A percentile compares a stretch with the other conserved stretches of the same genome.
Evolutionary conservation across 1,140 invertebrate species (phyloP).

Genomic region (Grapholita molesta): DNA sequence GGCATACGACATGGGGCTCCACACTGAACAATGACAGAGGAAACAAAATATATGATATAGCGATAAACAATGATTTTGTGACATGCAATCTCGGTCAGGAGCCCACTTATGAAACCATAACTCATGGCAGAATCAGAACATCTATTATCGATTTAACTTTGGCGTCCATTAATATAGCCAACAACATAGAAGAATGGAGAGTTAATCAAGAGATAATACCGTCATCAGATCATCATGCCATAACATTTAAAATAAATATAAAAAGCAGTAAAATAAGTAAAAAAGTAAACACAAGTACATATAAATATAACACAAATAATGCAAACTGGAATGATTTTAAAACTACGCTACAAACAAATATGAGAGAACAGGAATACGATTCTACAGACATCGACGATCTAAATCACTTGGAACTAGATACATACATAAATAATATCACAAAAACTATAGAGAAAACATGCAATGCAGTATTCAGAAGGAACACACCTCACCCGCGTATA

Average conservation of each 20-base stretch:
- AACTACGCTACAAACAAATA: background rate
- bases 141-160: constrained; percentile 14
- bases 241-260: background rate
- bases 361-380: background rate
- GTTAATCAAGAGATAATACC: background rate
- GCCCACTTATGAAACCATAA: constrained; percentile 21
- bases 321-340: background rate
- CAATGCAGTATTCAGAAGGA: no score
- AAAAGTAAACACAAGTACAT: background rate
- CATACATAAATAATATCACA: no score
- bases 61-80: background rate
- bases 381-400: background rate
- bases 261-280: background rate
- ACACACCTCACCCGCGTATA: no score
- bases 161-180: background rate
- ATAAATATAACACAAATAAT: background rate
- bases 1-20: constrained; percentile 15
- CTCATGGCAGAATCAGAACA: background rate
- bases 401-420: no score
- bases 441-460: no score
- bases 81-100: constrained; percentile 6
- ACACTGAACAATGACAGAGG: background rate
- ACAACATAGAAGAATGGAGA: background rate
- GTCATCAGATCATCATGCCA: background rate
- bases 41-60: background rate